phyloP scores from a whole-genome alignment of 2,113 vertebrate genomes.

The Trematomus loennbergii region DNA sequence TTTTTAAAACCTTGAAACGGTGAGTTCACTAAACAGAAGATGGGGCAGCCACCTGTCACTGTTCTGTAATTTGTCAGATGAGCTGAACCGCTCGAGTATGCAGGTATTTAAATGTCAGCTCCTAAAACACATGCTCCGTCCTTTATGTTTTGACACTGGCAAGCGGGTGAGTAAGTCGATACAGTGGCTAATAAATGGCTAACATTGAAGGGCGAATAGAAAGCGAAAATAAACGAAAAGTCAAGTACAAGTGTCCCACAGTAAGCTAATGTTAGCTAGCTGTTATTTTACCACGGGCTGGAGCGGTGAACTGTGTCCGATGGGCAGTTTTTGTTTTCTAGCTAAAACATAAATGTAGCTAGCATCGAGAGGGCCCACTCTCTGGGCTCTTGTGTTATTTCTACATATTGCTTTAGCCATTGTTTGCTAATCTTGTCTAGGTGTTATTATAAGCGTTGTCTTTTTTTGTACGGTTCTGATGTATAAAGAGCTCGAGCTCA shows the following conservation, averaged over 20 bases:
- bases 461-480: neutral
- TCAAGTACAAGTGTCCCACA: neutral
- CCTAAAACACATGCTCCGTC: neutral
- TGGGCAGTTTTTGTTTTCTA: too few species aligned
- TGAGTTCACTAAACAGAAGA: constrained; percentile 1
- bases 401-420: neutral
- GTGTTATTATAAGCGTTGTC: too few species aligned
- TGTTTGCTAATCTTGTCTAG: neutral
- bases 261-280: constrained; percentile 21
- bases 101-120: neutral
- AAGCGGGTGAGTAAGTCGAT: constrained; percentile 19
- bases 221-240: accelerated
- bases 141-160: neutral
- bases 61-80: neutral
- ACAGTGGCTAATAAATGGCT: neutral
- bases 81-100: neutral
- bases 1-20: constrained; percentile 7
- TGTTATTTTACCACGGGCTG: neutral
- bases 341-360: neutral
- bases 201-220: neutral
- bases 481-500: neutral
- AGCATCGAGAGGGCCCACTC: neutral
- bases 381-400: too few species aligned
- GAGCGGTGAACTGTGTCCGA: neutral
- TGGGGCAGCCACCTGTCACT: neutral